Evolutionary conservation across 2,888 invertebrate genomes (phyloP).

Genomic region (Lithophane semibrunnea): DNA sequence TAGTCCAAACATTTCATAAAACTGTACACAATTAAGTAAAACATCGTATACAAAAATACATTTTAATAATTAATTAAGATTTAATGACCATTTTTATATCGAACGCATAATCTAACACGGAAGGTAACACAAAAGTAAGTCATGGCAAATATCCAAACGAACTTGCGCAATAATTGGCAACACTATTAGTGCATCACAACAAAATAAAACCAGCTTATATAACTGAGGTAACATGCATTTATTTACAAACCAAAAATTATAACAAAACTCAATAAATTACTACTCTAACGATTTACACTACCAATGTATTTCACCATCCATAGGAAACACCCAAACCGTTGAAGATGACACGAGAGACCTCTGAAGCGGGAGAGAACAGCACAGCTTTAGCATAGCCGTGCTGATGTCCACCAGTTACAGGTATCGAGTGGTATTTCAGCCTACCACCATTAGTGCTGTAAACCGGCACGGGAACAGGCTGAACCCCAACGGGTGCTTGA

Average conservation of each 20-base stretch:
- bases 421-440: constrained; percentile 40
- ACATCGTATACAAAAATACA: not conserved
- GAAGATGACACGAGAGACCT: constrained; percentile 90
- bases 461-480: constrained; percentile 27
- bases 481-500: constrained; percentile 14
- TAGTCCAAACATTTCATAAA: not conserved
- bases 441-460: not conserved
- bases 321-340: constrained; percentile 86
- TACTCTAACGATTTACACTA: constrained; percentile 27
- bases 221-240: constrained; percentile 41
- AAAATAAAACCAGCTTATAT: constrained; percentile 43
- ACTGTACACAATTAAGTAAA: not conserved
- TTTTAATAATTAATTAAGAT: not conserved
- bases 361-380: constrained; percentile 64
- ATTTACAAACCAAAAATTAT: constrained; percentile 25
- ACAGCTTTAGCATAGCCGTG: constrained; percentile 50
- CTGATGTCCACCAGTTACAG: constrained; percentile 25
- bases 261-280: constrained; percentile 42
- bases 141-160: constrained; percentile 20
- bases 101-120: constrained; percentile 17
- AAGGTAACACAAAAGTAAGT: constrained; percentile 34
- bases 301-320: constrained; percentile 70
- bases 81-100: constrained; percentile 3
- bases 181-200: constrained; percentile 1
- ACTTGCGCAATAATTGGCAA: constrained; percentile 28